Conservation (phyloP, 2,797 vertebrate genomes). For the Helostoma temminkii region DNA sequence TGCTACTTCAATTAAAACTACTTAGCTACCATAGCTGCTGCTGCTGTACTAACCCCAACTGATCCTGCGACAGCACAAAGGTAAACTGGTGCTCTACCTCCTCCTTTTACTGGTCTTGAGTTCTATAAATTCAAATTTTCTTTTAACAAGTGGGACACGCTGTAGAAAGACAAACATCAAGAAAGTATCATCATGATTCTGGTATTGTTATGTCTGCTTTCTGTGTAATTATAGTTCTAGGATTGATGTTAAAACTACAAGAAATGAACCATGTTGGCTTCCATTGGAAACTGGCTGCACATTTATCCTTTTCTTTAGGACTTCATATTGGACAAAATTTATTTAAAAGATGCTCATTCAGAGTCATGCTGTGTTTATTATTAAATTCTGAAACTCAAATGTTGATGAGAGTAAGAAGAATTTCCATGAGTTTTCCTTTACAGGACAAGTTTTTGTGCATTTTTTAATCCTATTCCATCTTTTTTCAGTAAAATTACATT, state of each 20-base stretch:
- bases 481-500: no score
- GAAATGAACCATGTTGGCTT: no score
- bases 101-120: constrained; percentile 20
- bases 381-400: no score
- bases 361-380: no score
- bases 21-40: constrained; percentile 63
- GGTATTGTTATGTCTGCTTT: constrained; percentile 5
- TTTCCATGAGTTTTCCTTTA: no score
- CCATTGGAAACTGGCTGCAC: no score
- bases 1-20: constrained; percentile 79
- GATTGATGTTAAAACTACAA: not conserved
- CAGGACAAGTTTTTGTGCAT: no score
- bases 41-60: constrained; percentile 35
- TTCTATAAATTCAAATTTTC: not conserved
- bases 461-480: no score
- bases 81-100: constrained; percentile 9
- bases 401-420: no score
- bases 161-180: not conserved
- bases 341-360: no score
- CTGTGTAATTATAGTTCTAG: not conserved
- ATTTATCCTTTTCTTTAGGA: no score
- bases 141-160: constrained; percentile 28
- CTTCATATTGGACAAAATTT: no score
- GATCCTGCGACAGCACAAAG: constrained; percentile 38
- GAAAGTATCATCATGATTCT: constrained; percentile 1